Evolutionary conservation across 1,140 invertebrate species (phyloP).

Genomic region (Drosophila insularis): DNA sequence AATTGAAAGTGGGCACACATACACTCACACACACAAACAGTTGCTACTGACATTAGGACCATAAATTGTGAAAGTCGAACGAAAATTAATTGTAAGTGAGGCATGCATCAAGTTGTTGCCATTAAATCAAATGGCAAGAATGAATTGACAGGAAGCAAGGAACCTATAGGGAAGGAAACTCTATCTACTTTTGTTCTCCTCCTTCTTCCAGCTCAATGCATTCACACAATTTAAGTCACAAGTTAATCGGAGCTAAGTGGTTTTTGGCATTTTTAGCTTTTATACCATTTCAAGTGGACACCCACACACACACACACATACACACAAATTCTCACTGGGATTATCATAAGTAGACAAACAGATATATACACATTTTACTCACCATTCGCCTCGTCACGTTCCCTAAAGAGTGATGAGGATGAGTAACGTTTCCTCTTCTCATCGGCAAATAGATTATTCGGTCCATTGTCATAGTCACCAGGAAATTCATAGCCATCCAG

Average conservation of each 20-base stretch:
- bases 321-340: neutral
- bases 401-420: slow-evolving; percentile 62
- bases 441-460: slow-evolving; percentile 56
- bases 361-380: slow-evolving; percentile 44
- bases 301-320: slow-evolving; percentile 23
- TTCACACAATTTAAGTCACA: slow-evolving; percentile 43
- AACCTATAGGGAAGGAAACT: slow-evolving; percentile 31
- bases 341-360: slow-evolving; percentile 5
- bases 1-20: slow-evolving; percentile 6
- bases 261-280: slow-evolving; percentile 66
- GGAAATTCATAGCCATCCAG: slow-evolving; percentile 65
- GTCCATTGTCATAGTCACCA: slow-evolving; percentile 47
- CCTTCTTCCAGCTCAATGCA: slow-evolving; percentile 62
- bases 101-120: slow-evolving; percentile 69
- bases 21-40: no score
- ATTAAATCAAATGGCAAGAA: slow-evolving; percentile 74
- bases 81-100: slow-evolving; percentile 22
- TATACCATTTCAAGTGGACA: slow-evolving; percentile 58
- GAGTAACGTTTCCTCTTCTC: slow-evolving; percentile 71
- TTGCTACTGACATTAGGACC: neutral
- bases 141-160: slow-evolving; percentile 14
- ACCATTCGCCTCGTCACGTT: slow-evolving; percentile 77
- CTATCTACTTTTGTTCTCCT: slow-evolving; percentile 15
- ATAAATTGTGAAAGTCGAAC: neutral
- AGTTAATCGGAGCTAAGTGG: slow-evolving; percentile 77